Percentiles rank a stretch among this genome's conserved stretches.
Conservation (phyloP, 2,797 vertebrate species). For the Scomberomorus guttatus region DNA sequence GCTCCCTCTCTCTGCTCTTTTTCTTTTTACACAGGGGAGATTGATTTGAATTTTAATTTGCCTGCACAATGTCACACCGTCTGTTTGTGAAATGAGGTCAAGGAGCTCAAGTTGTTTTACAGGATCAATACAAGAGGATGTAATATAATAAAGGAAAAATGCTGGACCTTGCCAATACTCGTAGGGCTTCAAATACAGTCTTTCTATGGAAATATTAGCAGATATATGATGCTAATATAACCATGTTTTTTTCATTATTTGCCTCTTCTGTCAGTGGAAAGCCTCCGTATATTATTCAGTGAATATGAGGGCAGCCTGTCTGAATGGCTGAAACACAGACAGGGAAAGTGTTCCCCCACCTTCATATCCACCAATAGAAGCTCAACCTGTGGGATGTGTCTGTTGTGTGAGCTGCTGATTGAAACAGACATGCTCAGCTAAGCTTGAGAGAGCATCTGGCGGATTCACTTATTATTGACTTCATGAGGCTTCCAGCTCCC, state of each 20-base stretch:
- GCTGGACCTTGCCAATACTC: constrained; percentile 16
- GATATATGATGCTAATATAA: constrained; percentile 20
- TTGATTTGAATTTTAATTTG: constrained; percentile 72
- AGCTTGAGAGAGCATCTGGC: constrained; percentile 55
- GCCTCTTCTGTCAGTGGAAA: constrained; percentile 15
- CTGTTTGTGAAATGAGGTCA: constrained; percentile 74
- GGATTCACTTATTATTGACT: constrained; percentile 54
- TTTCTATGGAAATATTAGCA: constrained; percentile 38
- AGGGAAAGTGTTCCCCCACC: constrained; percentile 7
- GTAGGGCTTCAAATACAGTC: constrained; percentile 11
- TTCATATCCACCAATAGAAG: constrained; percentile 8
- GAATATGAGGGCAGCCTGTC: constrained; percentile 19
- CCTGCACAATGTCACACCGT: constrained; percentile 64
- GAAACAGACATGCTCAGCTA: constrained; percentile 52
- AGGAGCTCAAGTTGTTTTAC: constrained; percentile 66
- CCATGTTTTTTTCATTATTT: constrained; percentile 44
- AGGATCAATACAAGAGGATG: constrained; percentile 62
- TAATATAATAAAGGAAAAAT: constrained; percentile 61
- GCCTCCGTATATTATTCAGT: constrained; percentile 39
- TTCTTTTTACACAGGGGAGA: constrained; percentile 46
- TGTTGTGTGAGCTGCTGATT: constrained; percentile 51
- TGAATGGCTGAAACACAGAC: constrained; percentile 27
- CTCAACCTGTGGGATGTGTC: constrained; percentile 42
- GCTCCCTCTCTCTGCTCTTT: constrained; percentile 1
- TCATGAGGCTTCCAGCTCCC: constrained; percentile 51